These are phyloP conservation scores for Cinclus mexicanus DNA, from an alignment of 2,113 vertebrate genomes.

Conservation along the genomic window DNA sequence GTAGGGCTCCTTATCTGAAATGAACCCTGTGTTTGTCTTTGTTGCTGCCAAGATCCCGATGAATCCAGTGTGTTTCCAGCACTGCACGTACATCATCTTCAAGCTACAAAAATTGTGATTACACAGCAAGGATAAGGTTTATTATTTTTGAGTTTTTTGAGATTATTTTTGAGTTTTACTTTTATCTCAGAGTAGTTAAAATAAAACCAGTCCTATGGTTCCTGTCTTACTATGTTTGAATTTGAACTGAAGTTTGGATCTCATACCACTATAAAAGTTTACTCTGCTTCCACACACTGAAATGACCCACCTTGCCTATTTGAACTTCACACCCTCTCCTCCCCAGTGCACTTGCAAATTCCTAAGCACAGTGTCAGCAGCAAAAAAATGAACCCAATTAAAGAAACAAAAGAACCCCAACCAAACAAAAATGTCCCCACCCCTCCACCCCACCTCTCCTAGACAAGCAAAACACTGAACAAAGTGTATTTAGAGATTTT, in stretches of 20 bases:
- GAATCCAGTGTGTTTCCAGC: not conserved
- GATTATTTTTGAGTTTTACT: not conserved
- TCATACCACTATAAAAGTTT: not conserved
- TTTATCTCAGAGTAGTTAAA: not conserved
- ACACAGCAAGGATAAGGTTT: not conserved
- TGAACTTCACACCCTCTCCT: not conserved
- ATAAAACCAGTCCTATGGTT: not conserved
- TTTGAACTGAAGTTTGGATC: not conserved
- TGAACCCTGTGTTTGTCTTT: not conserved
- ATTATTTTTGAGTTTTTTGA: not conserved
- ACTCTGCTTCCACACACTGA: not conserved
- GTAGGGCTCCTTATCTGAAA: not conserved
- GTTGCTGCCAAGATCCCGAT: not conserved
- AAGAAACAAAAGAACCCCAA: not conserved
- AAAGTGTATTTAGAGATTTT: not conserved
- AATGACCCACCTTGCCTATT: not conserved
- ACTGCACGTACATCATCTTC: not conserved
- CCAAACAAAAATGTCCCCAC: too few species aligned
- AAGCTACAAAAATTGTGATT: not conserved
- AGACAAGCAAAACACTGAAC: too few species aligned
- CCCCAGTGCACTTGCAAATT: not conserved
- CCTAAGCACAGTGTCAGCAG: not conserved
- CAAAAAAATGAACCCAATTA: not conserved
- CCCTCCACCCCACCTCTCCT: too few species aligned
- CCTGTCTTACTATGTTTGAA: not conserved